phyloP scores from a whole-genome alignment of 2,113 vertebrate species.

The Uropsilus gracilis region DNA sequence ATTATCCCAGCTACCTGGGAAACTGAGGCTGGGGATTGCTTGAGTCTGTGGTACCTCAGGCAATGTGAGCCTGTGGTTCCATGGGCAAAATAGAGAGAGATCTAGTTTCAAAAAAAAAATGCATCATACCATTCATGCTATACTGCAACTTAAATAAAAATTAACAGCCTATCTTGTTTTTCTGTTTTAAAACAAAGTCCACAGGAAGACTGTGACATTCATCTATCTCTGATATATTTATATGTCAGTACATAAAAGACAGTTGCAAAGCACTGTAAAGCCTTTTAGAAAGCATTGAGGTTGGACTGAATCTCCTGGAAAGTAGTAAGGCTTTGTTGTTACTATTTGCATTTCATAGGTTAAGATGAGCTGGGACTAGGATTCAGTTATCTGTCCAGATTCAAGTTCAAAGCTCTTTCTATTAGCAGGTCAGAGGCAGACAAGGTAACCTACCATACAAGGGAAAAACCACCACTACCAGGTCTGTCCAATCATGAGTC shows the following conservation, averaged over 20 bases:
- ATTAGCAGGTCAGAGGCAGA: no score
- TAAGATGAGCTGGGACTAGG: background rate
- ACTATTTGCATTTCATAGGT: background rate
- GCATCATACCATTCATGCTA: background rate
- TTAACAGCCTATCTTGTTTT: background rate
- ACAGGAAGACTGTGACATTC: background rate
- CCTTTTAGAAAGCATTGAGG: conserved; percentile 11
- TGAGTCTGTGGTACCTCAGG: no score
- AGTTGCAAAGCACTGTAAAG: background rate
- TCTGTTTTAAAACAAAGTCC: conserved; percentile 17
- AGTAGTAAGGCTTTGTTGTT: background rate
- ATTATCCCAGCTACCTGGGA: no score
- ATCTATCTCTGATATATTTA: conserved; percentile 2
- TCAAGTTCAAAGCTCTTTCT: background rate
- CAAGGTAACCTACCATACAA: no score
- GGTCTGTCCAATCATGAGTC: no score
- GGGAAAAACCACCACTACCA: no score
- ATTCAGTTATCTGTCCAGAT: background rate
- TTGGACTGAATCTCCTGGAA: background rate
- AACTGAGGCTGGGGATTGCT: no score
- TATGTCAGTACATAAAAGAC: background rate
- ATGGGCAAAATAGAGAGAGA: no score
- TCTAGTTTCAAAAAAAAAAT: no score
- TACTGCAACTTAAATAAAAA: background rate
- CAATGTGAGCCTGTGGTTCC: no score